Base-by-base conservation (phyloP, 2,888 invertebrate species). In the Tipula helvola region DNA sequence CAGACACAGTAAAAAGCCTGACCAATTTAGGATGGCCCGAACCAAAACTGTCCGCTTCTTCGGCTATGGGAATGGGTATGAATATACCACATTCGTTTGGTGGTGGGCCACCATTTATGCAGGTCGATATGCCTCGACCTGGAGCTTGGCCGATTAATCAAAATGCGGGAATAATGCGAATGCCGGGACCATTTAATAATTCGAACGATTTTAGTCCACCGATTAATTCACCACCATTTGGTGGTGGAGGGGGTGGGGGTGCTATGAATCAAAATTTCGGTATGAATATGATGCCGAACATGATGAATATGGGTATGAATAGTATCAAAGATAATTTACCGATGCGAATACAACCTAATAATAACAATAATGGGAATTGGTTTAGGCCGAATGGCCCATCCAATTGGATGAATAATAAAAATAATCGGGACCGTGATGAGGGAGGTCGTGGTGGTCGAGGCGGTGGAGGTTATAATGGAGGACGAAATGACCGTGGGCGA, bases 1-100 rank as follows among this genome's bases (percentile, higher is more conserved):
- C 96, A 88, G 96, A 96, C 89, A 95, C 95, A 88, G 93, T 96
- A 18, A 96, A 95, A 89, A 96, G 97, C 90, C 95, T 95, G 89
- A 94, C 95, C 87, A 93, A 93, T 87, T 94, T 95, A 90, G 94
- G 95, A 0, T 97, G 97, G 97, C 97, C 97, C 1, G 96, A 96
- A 90, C 96, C 97, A 0, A 96, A 96, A 90, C 95, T 95, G 12
- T 93, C 94, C 5, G 93, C 94, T 44, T 92, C 93, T 5, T 12
- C 71, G 7, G 90, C 89, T 36, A 47, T 44, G n/a, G 47, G 18
- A 8, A 36, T 39, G 84, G 39, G 39, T 8, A 44, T 39, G 12
- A 85, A 42, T 18, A 42, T 85, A 10, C 44, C 42, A 18, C 71
- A 71, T 71, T 42, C 85, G 18, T 85, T 85, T 44, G 42, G 18